Base-by-base conservation (phyloP, 2,797 vertebrate species). In the Myiothlypis chrysogaster region DNA sequence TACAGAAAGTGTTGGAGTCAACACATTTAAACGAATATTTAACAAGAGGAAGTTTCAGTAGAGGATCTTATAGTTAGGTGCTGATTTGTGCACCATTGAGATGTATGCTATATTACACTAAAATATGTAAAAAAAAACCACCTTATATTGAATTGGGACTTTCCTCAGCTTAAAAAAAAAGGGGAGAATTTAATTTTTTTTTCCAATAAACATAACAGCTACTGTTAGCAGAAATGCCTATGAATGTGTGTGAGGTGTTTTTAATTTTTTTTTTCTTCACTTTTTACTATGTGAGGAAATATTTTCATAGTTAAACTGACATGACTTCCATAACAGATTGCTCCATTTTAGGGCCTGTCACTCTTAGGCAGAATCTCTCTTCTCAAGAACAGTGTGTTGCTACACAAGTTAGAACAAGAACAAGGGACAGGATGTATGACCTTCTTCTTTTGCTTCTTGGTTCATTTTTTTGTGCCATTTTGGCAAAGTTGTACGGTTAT, bases 211-310 rank as follows among this genome's bases (percentile, higher is more conserved):
- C 0, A 0, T 34, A 30, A 10, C 5, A 52, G 7, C 4, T 75
- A 14, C 15, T 55, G 1, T 25, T 77, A 60, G 5, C 21, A 43
- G 12, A 75, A 78, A 50, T 55, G 13, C 2, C 5, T 66, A 14
- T 5, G n/a, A 34, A 61, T 6, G 1, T 1, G 0, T 39, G 5
- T 15, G 7, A 32, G 2, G 1, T 25, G 2, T 12, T 25, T 18
- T 52, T 35, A 11, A 4, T 64, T 52, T 52, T 27, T 37, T 37
- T 56, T 35, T 27, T 25, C 1, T 22, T 57, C 39, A 3, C 41
- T 39, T 52, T 43, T 3, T 25, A 50, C 5, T n/a, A 3, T 35
- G 1, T 49, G 37, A 70, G 6, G 14, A 25, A 12, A 10, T 50
- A 57, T 72, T 72, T 84, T 82, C 43, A 28, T 47, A 12, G 12